Conservation (phyloP, 2,888 invertebrate genomes). For the Drosophila robusta region DNA sequence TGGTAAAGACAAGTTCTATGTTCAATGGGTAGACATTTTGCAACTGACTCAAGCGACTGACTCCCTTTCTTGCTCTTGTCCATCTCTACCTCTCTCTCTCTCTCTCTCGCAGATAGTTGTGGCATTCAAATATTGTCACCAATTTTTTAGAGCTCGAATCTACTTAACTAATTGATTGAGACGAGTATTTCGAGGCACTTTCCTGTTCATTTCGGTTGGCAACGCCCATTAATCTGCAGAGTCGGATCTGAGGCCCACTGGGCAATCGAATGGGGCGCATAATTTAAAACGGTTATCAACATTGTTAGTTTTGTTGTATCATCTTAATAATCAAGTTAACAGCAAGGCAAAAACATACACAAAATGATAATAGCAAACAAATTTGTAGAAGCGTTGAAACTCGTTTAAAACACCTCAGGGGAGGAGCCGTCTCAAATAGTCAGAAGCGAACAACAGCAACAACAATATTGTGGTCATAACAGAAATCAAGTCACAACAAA, state of each 20-base stretch:
- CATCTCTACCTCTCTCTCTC: neutral
- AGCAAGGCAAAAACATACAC: conserved; percentile 33
- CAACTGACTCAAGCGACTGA: conserved; percentile 4
- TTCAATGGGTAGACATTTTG: conserved; percentile 53
- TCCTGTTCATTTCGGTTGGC: conserved; percentile 1
- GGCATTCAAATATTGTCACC: conserved; percentile 23
- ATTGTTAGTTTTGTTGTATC: conserved; percentile 48
- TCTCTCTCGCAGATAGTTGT: neutral
- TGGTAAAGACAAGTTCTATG: conserved; percentile 50
- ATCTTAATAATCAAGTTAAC: conserved; percentile 51
- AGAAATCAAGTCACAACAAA: conserved; percentile 69
- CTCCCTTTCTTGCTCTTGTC: conserved; percentile 2
- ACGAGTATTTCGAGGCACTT: conserved; percentile 3
- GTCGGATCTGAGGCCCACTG: neutral
- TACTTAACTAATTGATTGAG: conserved; percentile 26
- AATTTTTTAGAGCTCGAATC: conserved; percentile 1
- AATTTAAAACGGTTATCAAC: conserved; percentile 39
- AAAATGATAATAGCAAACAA: conserved; percentile 36
- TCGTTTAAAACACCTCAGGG: conserved; percentile 76
- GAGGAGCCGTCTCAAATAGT: conserved; percentile 58
- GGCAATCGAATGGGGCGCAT: conserved; percentile 10
- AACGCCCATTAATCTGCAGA: conserved; percentile 31
- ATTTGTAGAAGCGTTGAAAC: conserved; percentile 67
- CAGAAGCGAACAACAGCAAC: conserved; percentile 5
- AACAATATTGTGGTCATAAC: conserved; percentile 40